Base-by-base conservation (phyloP, 2,797 vertebrate species). In the Melanotaenia parkinsoni region DNA sequence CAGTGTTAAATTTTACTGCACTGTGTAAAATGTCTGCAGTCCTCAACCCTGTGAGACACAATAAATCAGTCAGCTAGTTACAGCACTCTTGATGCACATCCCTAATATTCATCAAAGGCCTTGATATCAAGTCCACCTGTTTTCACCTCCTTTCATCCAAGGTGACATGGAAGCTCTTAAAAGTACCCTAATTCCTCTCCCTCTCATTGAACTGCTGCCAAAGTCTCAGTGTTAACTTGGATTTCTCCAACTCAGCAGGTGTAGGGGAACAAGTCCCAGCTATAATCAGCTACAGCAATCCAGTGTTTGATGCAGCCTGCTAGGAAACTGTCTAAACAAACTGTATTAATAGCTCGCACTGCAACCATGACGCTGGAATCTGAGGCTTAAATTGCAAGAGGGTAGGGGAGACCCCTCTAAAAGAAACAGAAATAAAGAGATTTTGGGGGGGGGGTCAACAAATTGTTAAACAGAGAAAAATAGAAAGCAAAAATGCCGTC, bases 271-370 rank as follows among this genome's bases (percentile, higher is more conserved):
- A 70, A 84, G 90, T 89, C 87, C 82, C 81, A 50, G 91, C 94
- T 95, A 94, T 93, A 95, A 94, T 93, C 91, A 88, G 94, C 91
- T 82, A 83, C 92, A 91, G 92, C 89, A 86, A 88, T 89, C 81
- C 88, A 93, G 92, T 95, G 95, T 95, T 96, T 96, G 94, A 95
- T 91, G 92, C 92, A 81, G 94, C 91, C 92, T 95, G 95, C 95
- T 96, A 96, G 95, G 95, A 95, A 95, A 96, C 95, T 95, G 89
- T 93, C 94, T 94, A 96, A 96, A 96, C 95, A 96, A 95, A 95
- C 94, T 88, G 89, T 96, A 96, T 95, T 95, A 95, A 95, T 96
- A 96, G 94, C 92, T 91, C 80, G 56, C 45, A 24, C 88, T 80
- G 87, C 86, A 90, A 93, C 92, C 91, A 88, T 92, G 92, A 93